Percentiles rank a stretch among this genome's conserved stretches.
Evolutionary conservation across 2,888 invertebrate genomes (phyloP).

Genomic region (Morpho deidamia): DNA sequence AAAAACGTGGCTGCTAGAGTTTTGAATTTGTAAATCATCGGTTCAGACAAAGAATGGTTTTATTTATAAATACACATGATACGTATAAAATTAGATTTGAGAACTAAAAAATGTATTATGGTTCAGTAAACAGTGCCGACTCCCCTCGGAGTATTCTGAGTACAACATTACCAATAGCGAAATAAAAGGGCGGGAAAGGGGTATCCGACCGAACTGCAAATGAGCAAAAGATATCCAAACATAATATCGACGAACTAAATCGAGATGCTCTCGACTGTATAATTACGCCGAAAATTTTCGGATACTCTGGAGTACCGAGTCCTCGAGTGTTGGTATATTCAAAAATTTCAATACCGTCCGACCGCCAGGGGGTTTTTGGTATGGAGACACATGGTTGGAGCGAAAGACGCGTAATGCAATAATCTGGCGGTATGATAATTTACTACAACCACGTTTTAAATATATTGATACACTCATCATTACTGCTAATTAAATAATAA

Average conservation of each 20-base stretch:
- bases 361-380: constrained; percentile 39
- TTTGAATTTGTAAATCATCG: too few species aligned
- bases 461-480: too few species aligned
- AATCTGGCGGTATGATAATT: too few species aligned
- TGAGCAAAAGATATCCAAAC: constrained; percentile 27
- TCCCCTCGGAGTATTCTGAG: too few species aligned
- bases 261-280: constrained; percentile 45
- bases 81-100: too few species aligned
- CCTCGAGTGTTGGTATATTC: constrained; percentile 67
- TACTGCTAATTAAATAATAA: too few species aligned
- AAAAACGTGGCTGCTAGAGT: too few species aligned
- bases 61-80: too few species aligned
- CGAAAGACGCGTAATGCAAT: not conserved
- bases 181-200: constrained; percentile 3
- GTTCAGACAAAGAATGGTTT: too few species aligned
- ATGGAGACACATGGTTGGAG: constrained; percentile 31
- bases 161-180: not conserved
- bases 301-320: constrained; percentile 58
- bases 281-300: constrained; percentile 67
- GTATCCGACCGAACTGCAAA: constrained; percentile 8
- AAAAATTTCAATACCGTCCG: constrained; percentile 69
- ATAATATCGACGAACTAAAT: constrained; percentile 40
- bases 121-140: too few species aligned
- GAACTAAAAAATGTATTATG: too few species aligned
- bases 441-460: too few species aligned